A percentile compares a stretch with the other conserved stretches of the same genome.
Evolutionary conservation across 1,140 invertebrate genomes (phyloP).

Genomic region (Archivesica marissinica): DNA sequence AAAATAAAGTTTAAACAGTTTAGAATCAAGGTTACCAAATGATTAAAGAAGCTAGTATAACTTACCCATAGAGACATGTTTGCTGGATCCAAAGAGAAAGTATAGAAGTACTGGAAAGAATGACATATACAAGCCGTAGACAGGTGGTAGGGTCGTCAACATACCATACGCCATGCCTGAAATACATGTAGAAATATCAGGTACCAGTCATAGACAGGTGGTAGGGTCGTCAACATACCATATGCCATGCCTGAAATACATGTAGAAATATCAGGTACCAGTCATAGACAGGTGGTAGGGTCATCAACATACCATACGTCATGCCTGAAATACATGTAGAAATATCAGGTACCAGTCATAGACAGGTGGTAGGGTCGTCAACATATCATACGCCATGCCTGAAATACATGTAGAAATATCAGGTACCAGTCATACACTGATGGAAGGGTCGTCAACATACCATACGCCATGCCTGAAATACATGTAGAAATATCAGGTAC

Average conservation of each 20-base stretch:
- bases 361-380: no score
- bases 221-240: slow-evolving; percentile 79
- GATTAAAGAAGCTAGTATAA: no score
- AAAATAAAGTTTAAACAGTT: no score
- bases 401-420: no score
- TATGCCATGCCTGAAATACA: slow-evolving; percentile 83
- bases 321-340: slow-evolving; percentile 81
- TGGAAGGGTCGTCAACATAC: slow-evolving; percentile 77
- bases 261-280: slow-evolving; percentile 84
- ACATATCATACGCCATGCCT: no score
- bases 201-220: slow-evolving; percentile 82
- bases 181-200: slow-evolving; percentile 80
- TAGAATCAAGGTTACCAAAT: no score
- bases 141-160: slow-evolving; percentile 79
- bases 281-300: slow-evolving; percentile 80
- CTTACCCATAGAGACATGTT: slow-evolving; percentile 57
- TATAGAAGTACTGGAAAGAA: slow-evolving; percentile 84
- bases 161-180: slow-evolving; percentile 83
- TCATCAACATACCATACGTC: slow-evolving; percentile 82
- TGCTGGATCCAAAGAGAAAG: slow-evolving; percentile 83
- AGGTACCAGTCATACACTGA: slow-evolving; percentile 83
- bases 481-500: no score
- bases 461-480: slow-evolving; percentile 84
- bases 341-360: no score
- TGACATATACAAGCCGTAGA: slow-evolving; percentile 82